Evolutionary conservation across 2,113 vertebrate species (phyloP).

Genomic region (Tricholaema leucomelas): DNA sequence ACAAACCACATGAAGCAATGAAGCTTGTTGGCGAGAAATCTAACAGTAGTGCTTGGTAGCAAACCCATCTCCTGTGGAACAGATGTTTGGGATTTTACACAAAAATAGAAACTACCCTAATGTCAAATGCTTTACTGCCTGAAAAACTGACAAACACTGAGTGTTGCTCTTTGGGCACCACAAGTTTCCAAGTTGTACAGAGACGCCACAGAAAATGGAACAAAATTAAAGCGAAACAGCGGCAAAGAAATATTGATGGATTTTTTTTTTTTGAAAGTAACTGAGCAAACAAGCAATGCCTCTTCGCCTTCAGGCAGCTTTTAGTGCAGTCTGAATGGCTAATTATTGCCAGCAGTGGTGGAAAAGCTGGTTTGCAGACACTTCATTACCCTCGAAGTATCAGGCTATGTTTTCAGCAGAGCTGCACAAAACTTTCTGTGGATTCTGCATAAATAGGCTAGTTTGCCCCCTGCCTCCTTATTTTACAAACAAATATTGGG

Average conservation of each 20-base stretch:
- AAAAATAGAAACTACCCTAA: conserved; percentile 65
- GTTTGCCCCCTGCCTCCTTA: neutral
- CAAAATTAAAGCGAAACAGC: neutral
- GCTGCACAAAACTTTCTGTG: neutral
- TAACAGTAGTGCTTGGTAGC: conserved; percentile 82
- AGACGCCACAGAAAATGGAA: neutral
- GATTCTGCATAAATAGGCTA: conserved; percentile 17
- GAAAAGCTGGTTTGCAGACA: conserved; percentile 59
- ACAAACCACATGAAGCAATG: conserved; percentile 82
- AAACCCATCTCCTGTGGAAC: conserved; percentile 73
- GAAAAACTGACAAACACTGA: neutral
- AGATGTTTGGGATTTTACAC: conserved; percentile 74
- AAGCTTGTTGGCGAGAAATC: conserved; percentile 78
- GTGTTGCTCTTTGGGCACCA: neutral
- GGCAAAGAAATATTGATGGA: neutral
- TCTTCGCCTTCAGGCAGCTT: conserved; percentile 70
- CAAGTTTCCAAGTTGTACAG: neutral
- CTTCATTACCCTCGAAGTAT: conserved; percentile 11
- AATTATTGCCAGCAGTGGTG: conserved; percentile 75
- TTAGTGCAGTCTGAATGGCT: conserved; percentile 80
- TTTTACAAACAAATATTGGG: neutral
- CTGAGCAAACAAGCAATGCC: neutral
- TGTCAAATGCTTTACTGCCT: neutral
- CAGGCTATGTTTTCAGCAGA: neutral
- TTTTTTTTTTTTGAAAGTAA: neutral